Base-by-base conservation (phyloP, 2,888 invertebrate genomes). In the Tolmerus cingulatus region DNA sequence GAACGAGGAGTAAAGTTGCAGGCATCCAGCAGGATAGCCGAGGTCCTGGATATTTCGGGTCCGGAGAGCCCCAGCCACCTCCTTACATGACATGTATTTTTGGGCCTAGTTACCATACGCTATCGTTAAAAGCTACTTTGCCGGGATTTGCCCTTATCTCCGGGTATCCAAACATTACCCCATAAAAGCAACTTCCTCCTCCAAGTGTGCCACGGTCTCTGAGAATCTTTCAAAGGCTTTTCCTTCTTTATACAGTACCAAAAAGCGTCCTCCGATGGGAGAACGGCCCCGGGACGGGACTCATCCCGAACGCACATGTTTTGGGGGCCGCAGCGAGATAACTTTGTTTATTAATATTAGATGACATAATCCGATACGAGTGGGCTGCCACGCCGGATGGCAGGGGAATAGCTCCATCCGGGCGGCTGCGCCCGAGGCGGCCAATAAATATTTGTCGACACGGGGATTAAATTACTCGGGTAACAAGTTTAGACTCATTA, bases 261-360 rank as follows among this genome's bases (percentile, higher is more conserved):
- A 66, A 66, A 66, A 66, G 66, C 66, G 23, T 23, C 27, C 27
- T 66, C 27, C 66, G 66, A 66, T 12, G 12, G 19, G 57, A 9
- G 55, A 19, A 1, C 19, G 55, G n/a, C 55, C n/a, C 27, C 66
- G 12, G 40, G 40, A 40, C 19, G 12, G 66, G 51, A 19, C 82
- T 66, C 74, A 74, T 34, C 19, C 78, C 57, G 55, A 84, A 84
- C 84, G 40, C 66, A 57, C 57, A 74, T 74, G 74, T 43, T 79
- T 4, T 23, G 23, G 40, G 23, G 16, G 43, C 14, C 40, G 34
- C 51, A 74, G 76, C 40, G 40, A 84, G 86, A 86, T 86, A 82
- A 86, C 86, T 86, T 86, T 86, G 76, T 86, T 86, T 86, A 86
- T 86, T 86, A 86, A 86, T 86, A 86, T 86, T 86, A 46, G 86